Evolutionary conservation across 2,113 vertebrate species (phyloP), one percentile per base, ranked within the genome.

Genomic region (Scomber colias): DNA sequence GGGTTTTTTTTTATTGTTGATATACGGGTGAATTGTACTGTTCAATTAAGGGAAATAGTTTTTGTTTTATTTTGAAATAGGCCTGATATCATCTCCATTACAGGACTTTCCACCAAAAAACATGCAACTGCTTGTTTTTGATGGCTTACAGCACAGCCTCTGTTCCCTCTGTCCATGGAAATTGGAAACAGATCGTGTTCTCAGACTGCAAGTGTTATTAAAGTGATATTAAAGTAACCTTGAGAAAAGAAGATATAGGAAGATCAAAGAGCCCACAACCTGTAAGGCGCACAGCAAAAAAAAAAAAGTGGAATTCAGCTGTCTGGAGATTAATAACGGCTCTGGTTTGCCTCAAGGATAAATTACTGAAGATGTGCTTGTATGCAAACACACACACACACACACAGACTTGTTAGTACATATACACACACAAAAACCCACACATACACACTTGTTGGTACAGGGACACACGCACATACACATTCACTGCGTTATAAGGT

Each of bases 141-240:
- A 55, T 8, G 61, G 16, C 61, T 53, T 72, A 48, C 13, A 50
- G 14, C 8, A 7, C 61, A 48, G 55, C 49, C 61, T 61, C 3
- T 46, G 7, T 66, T 70, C 45, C 11, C 15, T 35, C 2, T 49
- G 21, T 54, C 15, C 40, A 11, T 71, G 72, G 73, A 78, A 75
- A 79, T 49, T 50, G 40, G 51, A 72, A 71, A 48, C 30, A 17
- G 49, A 70, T 65, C 0, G 1, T 30, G 30, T 76, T 81, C n/a
- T 64, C 30, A 0, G 13, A 67, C 53, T 74, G 11, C 1, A 49
- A 55, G 65, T 31, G 61, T 48, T 3, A 30, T 51, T 40, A 40
- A 40, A 40, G 35, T 63, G 75, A 74, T 85, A 67, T 81, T 70
- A 61, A 82, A 76, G 53, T 79, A 69, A 90, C 78, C 86, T 90